Evolutionary conservation across 2,113 vertebrate species (phyloP), one percentile per base, ranked within the genome.

Genomic region (Ascaphus truei): DNA sequence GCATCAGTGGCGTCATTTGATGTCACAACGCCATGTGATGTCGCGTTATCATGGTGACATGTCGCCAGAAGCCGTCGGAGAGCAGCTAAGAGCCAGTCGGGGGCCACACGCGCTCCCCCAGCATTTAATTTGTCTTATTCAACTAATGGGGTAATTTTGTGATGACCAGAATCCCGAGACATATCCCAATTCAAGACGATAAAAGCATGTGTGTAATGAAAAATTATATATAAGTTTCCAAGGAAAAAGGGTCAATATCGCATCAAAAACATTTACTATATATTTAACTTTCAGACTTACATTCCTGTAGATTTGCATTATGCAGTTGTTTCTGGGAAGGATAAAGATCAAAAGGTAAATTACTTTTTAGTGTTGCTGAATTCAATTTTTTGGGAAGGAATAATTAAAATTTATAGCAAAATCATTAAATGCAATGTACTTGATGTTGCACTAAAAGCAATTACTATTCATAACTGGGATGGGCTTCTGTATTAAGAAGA

Each of bases 261-360:
- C 47, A 50, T 62, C 39, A 33, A 1, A 62, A 50, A 7, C 43
- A 63, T 36, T 22, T 62, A 7, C 9, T 11, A 6, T 27, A 16
- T 26, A 27, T 31, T 56, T 23, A 37, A 20, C 48, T 55, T 7
- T n/a, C 18, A 22, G 25, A 66, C 53, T n/a, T n/a, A n/a, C n/a
- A 20, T 55, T 43, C 34, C 13, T 66, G 26, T 22, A 16, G 37
- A 55, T 55, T 56, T 43, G 50, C 63, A 66, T 66, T 66, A 66
- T 55, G 62, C 36, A 66, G 41, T 66, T 43, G 50, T 43, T 66
- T 66, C 63, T 66, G 25, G 63, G 63, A 66, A 66, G 34, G 50
- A 55, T n/a, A n/a, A 36, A 66, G 50, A 66, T 66, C 50, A 66
- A 43, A 66, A 66, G 63, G 51, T 66, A 31, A 66, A 66, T 43